Evolutionary conservation across 2,113 vertebrate genomes (phyloP), one percentile per base, ranked within the genome.

Genomic region (Trichomycterus rosablanca): DNA sequence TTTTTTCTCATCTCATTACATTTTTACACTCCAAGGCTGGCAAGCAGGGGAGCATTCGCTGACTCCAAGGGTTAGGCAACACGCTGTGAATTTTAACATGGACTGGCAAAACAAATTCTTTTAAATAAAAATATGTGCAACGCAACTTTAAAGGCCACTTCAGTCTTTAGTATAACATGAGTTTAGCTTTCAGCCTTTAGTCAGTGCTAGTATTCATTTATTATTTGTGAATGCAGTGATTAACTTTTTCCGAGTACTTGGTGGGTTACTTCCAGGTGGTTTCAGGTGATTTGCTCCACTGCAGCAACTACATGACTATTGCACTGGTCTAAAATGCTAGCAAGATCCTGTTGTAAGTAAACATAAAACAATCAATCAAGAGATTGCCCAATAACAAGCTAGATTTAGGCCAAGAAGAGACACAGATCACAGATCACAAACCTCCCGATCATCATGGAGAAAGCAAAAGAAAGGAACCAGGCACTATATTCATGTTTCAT

Each of bases 171-270:
- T 15, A 11, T 12, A 51, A 11, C 51, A n/a, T n/a, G n/a, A n/a
- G n/a, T n/a, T n/a, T n/a, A n/a, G n/a, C n/a, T n/a, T n/a, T n/a
- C n/a, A 30, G 26, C 26, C 32, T 55, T 50, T 63, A 69, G n/a
- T 50, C 42, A 23, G 23, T 22, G 5, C 11, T n/a, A 11, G 3
- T 8, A 9, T 16, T 20, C 45, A 50, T 68, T 55, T 42, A 45
- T 69, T n/a, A 63, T 43, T 49, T 45, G 12, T 43, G 51, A 48
- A 56, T 39, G 43, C 44, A 34, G 3, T 24, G 12, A 35, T 51
- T 32, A 32, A 40, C 16, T 60, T 12, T 8, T 42, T 59, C 23
- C 40, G 26, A 30, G 26, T 4, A 30, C 26, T 7, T 30, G 14
- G 24, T 34, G 18, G 44, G 45, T 39, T n/a, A n/a, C n/a, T n/a